Evolutionary conservation across 2,113 vertebrate genomes (phyloP).

Genomic region (Axis porcinus): DNA sequence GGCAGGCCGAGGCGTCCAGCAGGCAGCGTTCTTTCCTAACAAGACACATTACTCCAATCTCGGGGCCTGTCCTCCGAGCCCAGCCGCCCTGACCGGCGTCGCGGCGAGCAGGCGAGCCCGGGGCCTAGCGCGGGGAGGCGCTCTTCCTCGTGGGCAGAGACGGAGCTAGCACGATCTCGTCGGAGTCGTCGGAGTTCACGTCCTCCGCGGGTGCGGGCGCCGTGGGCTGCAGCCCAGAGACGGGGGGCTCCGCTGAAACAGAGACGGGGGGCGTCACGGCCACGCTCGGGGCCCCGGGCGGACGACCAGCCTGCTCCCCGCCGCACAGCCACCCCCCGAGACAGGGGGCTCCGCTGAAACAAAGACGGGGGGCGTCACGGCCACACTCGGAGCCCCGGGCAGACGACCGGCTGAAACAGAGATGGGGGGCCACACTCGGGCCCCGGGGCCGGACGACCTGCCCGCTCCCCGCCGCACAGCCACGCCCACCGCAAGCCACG

Average conservation of each 20-base stretch:
- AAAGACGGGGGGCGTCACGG: conserved; percentile 15
- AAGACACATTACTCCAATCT: not conserved
- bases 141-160: conserved; percentile 77
- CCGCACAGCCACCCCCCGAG: not conserved
- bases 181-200: conserved; percentile 87
- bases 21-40: not conserved
- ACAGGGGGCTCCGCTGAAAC: not conserved
- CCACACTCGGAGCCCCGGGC: not conserved
- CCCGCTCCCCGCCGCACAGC: not conserved
- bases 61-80: not conserved
- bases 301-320: fast-evolving
- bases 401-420: too few relatives aligned
- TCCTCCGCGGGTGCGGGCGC: conserved; percentile 42
- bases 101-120: fast-evolving
- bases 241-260: conserved; percentile 75
- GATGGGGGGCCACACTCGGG: not conserved
- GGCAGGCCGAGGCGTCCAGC: not conserved
- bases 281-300: fast-evolving
- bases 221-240: not conserved
- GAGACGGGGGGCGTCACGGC: not conserved
- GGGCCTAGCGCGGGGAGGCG: not conserved
- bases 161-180: conserved; percentile 84
- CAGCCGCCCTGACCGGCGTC: not conserved
- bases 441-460: fast-evolving
- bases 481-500: not conserved